Base-by-base conservation (phyloP, 2,888 invertebrate species). In the Adineta ricciae region DNA sequence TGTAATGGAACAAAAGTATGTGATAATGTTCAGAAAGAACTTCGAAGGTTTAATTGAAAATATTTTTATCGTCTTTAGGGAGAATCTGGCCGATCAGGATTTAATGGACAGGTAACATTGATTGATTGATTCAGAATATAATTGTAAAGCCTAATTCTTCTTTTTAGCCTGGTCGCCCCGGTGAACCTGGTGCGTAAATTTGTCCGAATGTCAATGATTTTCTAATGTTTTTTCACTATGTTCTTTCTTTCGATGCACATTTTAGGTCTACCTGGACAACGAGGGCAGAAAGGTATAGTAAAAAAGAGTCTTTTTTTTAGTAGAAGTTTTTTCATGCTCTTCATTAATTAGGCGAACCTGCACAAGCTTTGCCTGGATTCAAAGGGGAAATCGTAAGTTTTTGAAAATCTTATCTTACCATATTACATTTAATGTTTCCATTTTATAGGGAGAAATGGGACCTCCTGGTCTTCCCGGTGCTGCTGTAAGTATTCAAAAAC, bases 1-100 rank as follows among this genome's bases (percentile, higher is more conserved):
- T 85, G 85, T 73, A 85, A 85, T 52, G 85, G 85, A 84, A 85
- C 84, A n/a, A 85, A 83, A 72, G 85, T 85, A 73, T 2, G 38
- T 78, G n/a, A 9, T 41, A 36, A 78, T 46, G 11, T 46, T 46
- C 11, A 46, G 5, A 19, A 2, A 16, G 4, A 64, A 54, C n/a
- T 49, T 36, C 9, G 24, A 9, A 36, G 21, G 46, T 46, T 54
- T 32, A 49, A 38, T 49, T n/a, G 16, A 41, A 49, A 41, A 46
- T 41, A 50, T 54, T 83, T n/a, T n/a, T 49, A 11, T 49, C 16
- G 41, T 27, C 16, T 72, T 8, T 46, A 85, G 85, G 85, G 85
- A 41, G 85, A 85, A 27, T 3, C 49, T 38, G 85, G 83, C 16
- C 38, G 78, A 41, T 1, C 78, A 24, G 78, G 78, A 41, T 78